Conservation (phyloP, 2,113 vertebrate genomes). For the Hypanus sabinus region DNA sequence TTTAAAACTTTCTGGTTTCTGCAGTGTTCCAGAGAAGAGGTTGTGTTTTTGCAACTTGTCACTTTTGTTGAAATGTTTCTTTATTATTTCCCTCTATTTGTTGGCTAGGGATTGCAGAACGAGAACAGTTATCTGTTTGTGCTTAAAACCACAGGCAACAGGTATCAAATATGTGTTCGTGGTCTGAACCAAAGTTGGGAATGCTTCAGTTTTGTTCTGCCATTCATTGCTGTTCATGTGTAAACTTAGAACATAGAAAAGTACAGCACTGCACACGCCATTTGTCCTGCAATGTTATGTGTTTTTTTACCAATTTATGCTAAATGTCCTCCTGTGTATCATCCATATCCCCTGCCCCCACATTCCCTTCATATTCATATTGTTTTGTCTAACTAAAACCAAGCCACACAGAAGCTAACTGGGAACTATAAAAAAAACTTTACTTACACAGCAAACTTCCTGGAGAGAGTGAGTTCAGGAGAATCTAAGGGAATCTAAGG, state of each 20-base stretch:
- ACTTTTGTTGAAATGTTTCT: neutral
- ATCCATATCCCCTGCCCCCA: too few species aligned
- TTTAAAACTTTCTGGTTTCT: neutral
- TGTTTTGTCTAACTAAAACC: too few species aligned
- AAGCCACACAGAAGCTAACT: too few species aligned
- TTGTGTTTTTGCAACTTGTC: neutral
- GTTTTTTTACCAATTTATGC: too few species aligned
- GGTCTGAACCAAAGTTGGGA: neutral
- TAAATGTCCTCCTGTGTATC: too few species aligned
- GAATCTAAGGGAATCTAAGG: too few species aligned
- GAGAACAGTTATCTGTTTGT: neutral
- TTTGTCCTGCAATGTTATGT: too few species aligned
- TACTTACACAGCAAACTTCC: too few species aligned
- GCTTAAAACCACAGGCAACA: neutral
- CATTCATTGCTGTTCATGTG: neutral
- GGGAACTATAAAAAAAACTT: too few species aligned
- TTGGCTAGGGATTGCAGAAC: neutral
- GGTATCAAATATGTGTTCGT: neutral
- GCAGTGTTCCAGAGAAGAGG: neutral
- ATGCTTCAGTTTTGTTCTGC: neutral
- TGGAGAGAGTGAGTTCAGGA: too few species aligned
- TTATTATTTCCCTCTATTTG: neutral
- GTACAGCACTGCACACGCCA: too few species aligned
- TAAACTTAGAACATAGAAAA: neutral
- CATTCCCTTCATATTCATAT: too few species aligned